Base-by-base conservation (phyloP, 2,113 vertebrate species). In the Geococcyx californianus region DNA sequence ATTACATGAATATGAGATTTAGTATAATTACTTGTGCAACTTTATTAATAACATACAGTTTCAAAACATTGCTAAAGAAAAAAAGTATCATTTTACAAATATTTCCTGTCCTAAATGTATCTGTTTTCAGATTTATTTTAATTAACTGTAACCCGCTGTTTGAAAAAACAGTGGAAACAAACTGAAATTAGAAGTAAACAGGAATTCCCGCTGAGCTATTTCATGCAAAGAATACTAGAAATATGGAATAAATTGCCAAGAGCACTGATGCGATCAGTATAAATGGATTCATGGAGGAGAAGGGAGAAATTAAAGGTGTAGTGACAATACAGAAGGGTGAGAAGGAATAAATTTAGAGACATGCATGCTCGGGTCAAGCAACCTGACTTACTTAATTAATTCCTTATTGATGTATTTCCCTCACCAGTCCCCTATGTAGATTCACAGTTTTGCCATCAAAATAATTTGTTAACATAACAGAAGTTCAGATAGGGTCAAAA, bases 1-100 rank as follows among this genome's bases (percentile, higher is more conserved):
- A 98, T 98, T 97, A 95, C 89, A 49, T 96, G 87, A 93, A 78
- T 90, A 82, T 96, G 94, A 97, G 84, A 88, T 94, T 92, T 88
- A 34, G 68, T 52, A 66, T 93, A 83, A 95, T 97, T 97, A 97
- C 90, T 98, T 97, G 72, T 92, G 66, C 54, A 90, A 93, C 45
- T 90, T 77, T 97, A 87, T 97, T 97, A 97, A 95, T 96, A 93
- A 93, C 19, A 47, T 64, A 25, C 31, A 81, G 13, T 59, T 95
- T 96, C 52, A 94, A 84, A 96, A 92, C 26, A 89, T 40, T 93
- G 44, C 28, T 93, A 16, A 78, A 90, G 34, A 93, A 93, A 91
- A 94, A 90, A 89, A 58, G 15, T 67, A 84, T 94, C 38, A 77
- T 72, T 83, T 83, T 85, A 56, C 42, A 56, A 94, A 93, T 17